phyloP scores from a whole-genome alignment of 2,888 invertebrate species.

The Aleiodes leptofemur region DNA sequence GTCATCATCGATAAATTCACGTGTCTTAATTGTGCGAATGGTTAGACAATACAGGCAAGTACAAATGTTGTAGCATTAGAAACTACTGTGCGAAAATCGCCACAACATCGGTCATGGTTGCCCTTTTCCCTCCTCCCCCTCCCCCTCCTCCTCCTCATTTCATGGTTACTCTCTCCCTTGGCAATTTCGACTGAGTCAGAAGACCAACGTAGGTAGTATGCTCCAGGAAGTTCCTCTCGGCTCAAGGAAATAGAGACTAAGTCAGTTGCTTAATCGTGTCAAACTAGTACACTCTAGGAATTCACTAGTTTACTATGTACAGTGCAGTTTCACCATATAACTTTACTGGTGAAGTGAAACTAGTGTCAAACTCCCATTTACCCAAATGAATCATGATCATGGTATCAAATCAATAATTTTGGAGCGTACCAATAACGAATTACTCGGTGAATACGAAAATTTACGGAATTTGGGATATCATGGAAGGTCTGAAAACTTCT shows the following conservation, averaged over 20 bases:
- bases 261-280: conserved; percentile 44
- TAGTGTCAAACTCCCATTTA: conserved; percentile 32
- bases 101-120: conserved; percentile 58
- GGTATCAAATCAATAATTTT: conserved; percentile 25
- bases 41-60: conserved; percentile 33
- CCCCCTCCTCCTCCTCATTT: background rate
- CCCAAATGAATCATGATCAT: conserved; percentile 22
- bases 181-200: conserved; percentile 54
- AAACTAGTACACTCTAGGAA: conserved; percentile 27
- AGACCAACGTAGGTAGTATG: conserved; percentile 31
- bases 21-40: conserved; percentile 2
- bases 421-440: conserved; percentile 5
- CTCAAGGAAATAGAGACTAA: conserved; percentile 44
- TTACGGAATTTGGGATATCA: no score
- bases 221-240: conserved; percentile 32
- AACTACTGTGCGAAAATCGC: conserved; percentile 44
- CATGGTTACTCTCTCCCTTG: background rate
- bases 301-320: conserved; percentile 12
- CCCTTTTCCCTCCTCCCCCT: conserved; percentile 1
- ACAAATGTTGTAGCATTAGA: conserved; percentile 35
- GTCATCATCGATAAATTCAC: conserved; percentile 20
- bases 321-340: conserved; percentile 4
- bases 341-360: conserved; percentile 12
- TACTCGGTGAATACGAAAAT: background rate
- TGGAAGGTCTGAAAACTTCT: no score